Evolutionary conservation across 1,140 invertebrate species (phyloP), one percentile per base, ranked within the genome.

Genomic region (Nebria ingens): DNA sequence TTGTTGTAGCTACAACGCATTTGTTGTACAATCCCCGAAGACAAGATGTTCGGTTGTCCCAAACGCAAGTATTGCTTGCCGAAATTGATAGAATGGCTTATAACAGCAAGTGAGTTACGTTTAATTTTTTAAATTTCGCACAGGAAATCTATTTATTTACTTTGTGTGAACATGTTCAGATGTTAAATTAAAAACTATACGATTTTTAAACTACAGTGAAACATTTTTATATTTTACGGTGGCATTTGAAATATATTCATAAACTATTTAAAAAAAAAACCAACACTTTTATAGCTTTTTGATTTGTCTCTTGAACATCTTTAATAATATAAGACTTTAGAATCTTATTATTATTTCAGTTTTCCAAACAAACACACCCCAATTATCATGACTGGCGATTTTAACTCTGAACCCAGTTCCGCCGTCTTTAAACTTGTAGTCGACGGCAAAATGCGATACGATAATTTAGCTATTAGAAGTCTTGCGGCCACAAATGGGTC

Each of bases 1-100:
- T 93, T 51, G 78, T 90, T 21, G 79, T 97, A 0, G 91, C 90
- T 2, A 98, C 91, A 2, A 97, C 94, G 0, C 95, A 98, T 74
- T 74, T 98, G n/a, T 72, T 97, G 3, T 98, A 88, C 67, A 97
- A 97, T 77, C 91, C 91, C 0, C 83, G 75, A 62, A 72, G 94
- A 21, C 82, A 87, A 19, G 93, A 98, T 70, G 81, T 97, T 0
- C 83, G 93, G 64, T 73, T 96, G 15, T 92, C 89, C 0, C 95
- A 98, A 71, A 73, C 81, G 19, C 80, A 87, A 64, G 64, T 91
- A 34, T 70, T 97, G 2, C 71, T 97, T 13, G 81, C 87, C 0
- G 90, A 94, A 72, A 74, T 97, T 11, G 87, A 93, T 56, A 76
- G 82, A 58, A 79, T 93, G 56, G 78, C 88, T n/a, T 88, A 71